A percentile compares a stretch with the other conserved stretches of the same genome.
phyloP scores from a whole-genome alignment of 2,797 vertebrate species.

The Chaetodon trifasciatus region DNA sequence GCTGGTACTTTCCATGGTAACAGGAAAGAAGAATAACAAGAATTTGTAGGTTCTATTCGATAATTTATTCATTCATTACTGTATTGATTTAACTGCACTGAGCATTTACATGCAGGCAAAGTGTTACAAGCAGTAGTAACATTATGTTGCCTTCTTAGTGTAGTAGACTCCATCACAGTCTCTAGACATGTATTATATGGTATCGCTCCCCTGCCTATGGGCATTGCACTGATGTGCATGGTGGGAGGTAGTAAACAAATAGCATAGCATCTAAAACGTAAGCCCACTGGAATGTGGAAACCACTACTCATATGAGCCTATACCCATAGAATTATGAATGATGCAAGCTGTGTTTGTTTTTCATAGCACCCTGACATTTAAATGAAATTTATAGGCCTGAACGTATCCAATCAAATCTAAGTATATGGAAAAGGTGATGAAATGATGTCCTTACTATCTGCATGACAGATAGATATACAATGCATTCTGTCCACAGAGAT shows the following conservation, averaged over 20 bases:
- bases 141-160: constrained; percentile 34
- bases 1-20: constrained; percentile 16
- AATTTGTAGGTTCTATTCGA: constrained; percentile 33
- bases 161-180: constrained; percentile 48
- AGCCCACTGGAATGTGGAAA: constrained; percentile 49
- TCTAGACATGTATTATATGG: constrained; percentile 65
- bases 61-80: constrained; percentile 45
- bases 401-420: constrained; percentile 58
- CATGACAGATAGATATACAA: constrained; percentile 44
- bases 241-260: constrained; percentile 65
- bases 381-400: constrained; percentile 51
- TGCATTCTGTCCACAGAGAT: constrained; percentile 37
- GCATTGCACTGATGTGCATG: constrained; percentile 63
- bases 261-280: constrained; percentile 43
- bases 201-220: constrained; percentile 70
- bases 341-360: constrained; percentile 47
- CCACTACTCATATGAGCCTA: constrained; percentile 30
- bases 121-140: constrained; percentile 29
- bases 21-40: constrained; percentile 27
- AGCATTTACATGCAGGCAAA: constrained; percentile 30
- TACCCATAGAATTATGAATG: constrained; percentile 50
- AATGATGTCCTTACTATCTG: constrained; percentile 50
- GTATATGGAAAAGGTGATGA: constrained; percentile 52
- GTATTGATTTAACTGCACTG: constrained; percentile 34
- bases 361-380: constrained; percentile 53